These are phyloP conservation scores for Lagopus muta DNA, from an alignment of 2,113 vertebrate genomes.

Conservation along the genomic window DNA sequence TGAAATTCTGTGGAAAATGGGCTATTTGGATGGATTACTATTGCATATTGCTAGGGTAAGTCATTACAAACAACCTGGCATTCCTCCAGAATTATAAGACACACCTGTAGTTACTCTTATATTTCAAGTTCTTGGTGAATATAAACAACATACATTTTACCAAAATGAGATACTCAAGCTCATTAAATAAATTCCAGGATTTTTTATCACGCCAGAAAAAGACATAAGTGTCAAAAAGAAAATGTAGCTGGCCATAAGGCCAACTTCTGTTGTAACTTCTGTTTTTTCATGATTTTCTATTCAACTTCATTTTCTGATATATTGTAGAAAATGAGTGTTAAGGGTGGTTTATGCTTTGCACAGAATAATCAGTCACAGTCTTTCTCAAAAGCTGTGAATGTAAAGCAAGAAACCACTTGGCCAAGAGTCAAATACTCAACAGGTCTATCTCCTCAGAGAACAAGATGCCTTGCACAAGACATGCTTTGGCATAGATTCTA, in stretches of 20 bases:
- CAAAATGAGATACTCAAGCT: conserved; percentile 31
- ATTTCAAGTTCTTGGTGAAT: conserved; percentile 22
- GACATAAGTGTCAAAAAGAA: conserved; percentile 37
- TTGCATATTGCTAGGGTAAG: background rate
- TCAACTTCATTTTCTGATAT: conserved; percentile 32
- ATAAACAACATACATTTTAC: conserved; percentile 21
- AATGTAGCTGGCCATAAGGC: conserved; percentile 30
- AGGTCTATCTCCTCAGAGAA: conserved; percentile 39
- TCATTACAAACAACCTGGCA: background rate
- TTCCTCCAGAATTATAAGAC: background rate
- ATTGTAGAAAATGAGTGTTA: conserved; percentile 4
- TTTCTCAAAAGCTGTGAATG: conserved; percentile 57
- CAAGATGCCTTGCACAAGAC: conserved; percentile 25
- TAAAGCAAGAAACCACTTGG: conserved; percentile 65
- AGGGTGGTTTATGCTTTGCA: conserved; percentile 34
- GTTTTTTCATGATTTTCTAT: conserved; percentile 22
- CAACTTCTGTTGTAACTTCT: conserved; percentile 63
- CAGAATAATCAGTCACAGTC: conserved; percentile 37
- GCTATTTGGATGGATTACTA: background rate
- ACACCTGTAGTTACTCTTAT: background rate
- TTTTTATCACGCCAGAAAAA: conserved; percentile 31
- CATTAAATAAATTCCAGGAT: conserved; percentile 57
- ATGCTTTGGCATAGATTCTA: conserved; percentile 5
- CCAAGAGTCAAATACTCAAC: conserved; percentile 46
- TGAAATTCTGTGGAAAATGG: background rate